Evolutionary conservation across 2,797 vertebrate species (phyloP).

Genomic region (Lepus townsendii): DNA sequence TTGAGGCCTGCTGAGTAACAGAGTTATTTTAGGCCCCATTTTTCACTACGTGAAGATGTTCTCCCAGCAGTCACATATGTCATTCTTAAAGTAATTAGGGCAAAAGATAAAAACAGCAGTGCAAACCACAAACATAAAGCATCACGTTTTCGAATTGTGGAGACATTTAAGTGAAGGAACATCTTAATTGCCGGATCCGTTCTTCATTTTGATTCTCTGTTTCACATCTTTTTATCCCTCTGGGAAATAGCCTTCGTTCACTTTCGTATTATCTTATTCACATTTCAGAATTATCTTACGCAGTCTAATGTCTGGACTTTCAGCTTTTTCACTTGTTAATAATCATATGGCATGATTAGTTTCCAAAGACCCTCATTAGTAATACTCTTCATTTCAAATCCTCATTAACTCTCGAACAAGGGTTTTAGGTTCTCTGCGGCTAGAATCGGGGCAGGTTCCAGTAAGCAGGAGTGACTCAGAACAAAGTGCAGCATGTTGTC

Average conservation of each 20-base stretch:
- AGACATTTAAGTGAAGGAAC: slow-evolving; percentile 56
- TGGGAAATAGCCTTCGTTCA: slow-evolving; percentile 71
- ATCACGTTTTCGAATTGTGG: slow-evolving; percentile 6
- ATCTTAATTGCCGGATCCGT: slow-evolving; percentile 64
- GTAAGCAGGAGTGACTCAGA: slow-evolving; percentile 81
- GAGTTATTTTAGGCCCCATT: background rate
- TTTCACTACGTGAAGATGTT: slow-evolving; percentile 32
- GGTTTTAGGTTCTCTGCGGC: slow-evolving; percentile 71
- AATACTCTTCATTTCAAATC: slow-evolving; percentile 81
- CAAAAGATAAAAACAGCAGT: background rate
- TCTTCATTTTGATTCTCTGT: slow-evolving; percentile 63
- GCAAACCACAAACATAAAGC: background rate
- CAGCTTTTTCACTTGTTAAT: slow-evolving; percentile 80
- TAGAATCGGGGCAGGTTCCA: slow-evolving; percentile 80
- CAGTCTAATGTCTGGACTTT: slow-evolving; percentile 79
- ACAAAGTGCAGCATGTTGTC: slow-evolving; percentile 38
- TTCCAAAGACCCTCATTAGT: slow-evolving; percentile 81
- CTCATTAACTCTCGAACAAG: slow-evolving; percentile 81
- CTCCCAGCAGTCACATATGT: slow-evolving; percentile 4
- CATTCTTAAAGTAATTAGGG: background rate
- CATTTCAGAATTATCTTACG: slow-evolving; percentile 71
- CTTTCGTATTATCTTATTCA: slow-evolving; percentile 68
- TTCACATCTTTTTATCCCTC: background rate
- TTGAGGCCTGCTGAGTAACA: background rate
- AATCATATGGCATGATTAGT: slow-evolving; percentile 82